A percentile compares a stretch with the other conserved stretches of the same genome.
These are phyloP conservation scores for Napeogenes sylphis DNA, from an alignment of 2,888 invertebrate genomes.

Conservation along the genomic window DNA sequence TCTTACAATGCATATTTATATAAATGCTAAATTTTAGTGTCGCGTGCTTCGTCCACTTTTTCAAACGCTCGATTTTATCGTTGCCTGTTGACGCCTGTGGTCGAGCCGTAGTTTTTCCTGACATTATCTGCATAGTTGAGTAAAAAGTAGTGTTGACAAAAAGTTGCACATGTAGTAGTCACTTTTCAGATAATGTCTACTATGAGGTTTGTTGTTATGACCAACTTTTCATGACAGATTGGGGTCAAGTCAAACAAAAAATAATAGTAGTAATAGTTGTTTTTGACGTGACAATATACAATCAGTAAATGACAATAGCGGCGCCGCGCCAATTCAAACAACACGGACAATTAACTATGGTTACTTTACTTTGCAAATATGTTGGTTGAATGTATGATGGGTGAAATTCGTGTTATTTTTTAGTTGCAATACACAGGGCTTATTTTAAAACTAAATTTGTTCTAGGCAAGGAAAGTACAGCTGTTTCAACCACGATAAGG, in stretches of 20 bases:
- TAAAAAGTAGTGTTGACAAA: constrained; percentile 1
- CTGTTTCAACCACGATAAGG: too few relatives aligned
- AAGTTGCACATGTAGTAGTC: constrained; percentile 5
- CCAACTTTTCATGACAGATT: too few relatives aligned
- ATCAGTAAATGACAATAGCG: constrained; percentile 11
- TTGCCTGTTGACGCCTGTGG: constrained; percentile 23
- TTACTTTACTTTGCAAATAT: constrained; percentile 19
- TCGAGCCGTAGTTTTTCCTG: constrained; percentile 10
- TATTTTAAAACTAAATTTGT: background rate
- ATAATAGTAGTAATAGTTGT: background rate
- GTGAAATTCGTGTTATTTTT: constrained; percentile 2
- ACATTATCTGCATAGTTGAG: constrained; percentile 1
- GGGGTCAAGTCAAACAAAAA: background rate
- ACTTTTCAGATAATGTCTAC: constrained; percentile 1
- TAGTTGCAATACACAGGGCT: background rate
- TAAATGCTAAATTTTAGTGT: constrained; percentile 25
- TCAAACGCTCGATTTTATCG: constrained; percentile 29
- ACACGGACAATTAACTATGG: constrained; percentile 21
- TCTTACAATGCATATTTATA: constrained; percentile 16
- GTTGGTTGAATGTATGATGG: constrained; percentile 7
- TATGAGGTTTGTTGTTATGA: background rate
- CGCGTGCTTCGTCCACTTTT: constrained; percentile 30
- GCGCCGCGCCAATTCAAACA: constrained; percentile 26
- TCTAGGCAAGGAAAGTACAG: background rate
- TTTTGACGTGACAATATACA: background rate